Base-by-base conservation (phyloP, 2,888 invertebrate genomes). In the Auanema sp. region DNA sequence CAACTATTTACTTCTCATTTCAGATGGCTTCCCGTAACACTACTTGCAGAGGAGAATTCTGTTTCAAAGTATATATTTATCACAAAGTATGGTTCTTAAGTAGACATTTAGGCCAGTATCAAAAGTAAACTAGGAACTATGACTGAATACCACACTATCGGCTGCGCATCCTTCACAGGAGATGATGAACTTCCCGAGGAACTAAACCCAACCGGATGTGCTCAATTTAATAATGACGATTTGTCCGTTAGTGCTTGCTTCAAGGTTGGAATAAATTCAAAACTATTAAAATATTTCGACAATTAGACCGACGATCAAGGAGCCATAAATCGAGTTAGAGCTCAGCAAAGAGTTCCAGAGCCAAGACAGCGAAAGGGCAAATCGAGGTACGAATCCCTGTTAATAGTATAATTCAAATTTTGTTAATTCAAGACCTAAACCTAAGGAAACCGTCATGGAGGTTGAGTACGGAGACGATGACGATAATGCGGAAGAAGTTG, bases 121-220 rank as follows among this genome's bases (percentile, higher is more conserved):
- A 66, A 68, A 52, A 75, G 76, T 16, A 73, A 76, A 47, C 54
- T 80, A 16, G 80, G 81, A 18, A 64, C 66, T 1, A 76, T 81
- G 71, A 60, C 67, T 8, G 58, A 66, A 16, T 81, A 79, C 59
- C 58, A 54, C 12, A 75, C 79, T 51, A 69, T 66, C 18, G 81
- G 81, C 47, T 81, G 81, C 56, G 78, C 75, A 51, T 72, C 76
- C 1, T 81, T 79, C 66, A 71, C 72, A 4, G 72, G 67, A 33
- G 71, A 72, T 16, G 75, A 79, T 11, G 62, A 71, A n/a, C 59
- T 82, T 42, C 77, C 80, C 3, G 80, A 80, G 41, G 80, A 80
- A 58, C 56, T 82, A 23, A 68, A 80, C 33, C 78, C 79, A 5
- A 72, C 68, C n/a, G 80, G 82, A 42, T 82, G 80, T 64, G 82